A percentile compares a stretch with the other conserved stretches of the same genome.
Evolutionary conservation across 2,113 vertebrate species (phyloP).

Genomic region (Rhizomys pruinosus): DNA sequence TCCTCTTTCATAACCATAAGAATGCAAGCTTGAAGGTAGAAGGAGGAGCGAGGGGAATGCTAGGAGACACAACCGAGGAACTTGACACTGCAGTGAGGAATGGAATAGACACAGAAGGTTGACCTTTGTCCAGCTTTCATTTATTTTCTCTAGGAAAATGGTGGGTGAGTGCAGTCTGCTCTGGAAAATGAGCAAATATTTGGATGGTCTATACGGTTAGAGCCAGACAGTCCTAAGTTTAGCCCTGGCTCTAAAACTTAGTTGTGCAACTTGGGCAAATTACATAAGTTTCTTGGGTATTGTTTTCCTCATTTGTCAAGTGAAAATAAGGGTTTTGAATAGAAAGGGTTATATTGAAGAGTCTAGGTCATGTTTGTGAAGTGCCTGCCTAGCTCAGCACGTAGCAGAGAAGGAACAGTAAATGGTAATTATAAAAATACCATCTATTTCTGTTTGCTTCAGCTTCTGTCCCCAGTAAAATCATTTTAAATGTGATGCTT

Average conservation of each 20-base stretch:
- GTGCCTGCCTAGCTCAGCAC: not conserved
- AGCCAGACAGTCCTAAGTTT: conserved; percentile 15
- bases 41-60: not conserved
- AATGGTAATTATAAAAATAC: not conserved
- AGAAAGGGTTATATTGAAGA: not conserved
- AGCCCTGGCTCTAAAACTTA: conserved; percentile 45
- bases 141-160: not conserved
- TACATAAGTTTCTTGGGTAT: not conserved
- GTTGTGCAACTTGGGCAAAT: conserved; percentile 39
- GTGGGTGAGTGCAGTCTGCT: not conserved
- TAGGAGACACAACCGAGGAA: not conserved
- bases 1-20: conserved; percentile 11
- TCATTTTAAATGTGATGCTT: not conserved
- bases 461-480: conserved; percentile 3
- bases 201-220: not conserved
- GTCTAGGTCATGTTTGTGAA: not conserved
- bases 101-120: not conserved
- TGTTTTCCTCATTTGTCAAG: conserved; percentile 50
- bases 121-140: not conserved
- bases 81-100: not conserved
- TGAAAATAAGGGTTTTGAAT: conserved; percentile 14
- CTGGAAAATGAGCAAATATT: conserved; percentile 42
- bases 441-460: not conserved
- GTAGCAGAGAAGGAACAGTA: not conserved
- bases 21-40: conserved; percentile 25